Evolutionary conservation across 2,113 vertebrate genomes (phyloP).

Genomic region (Dipodomys ordii): DNA sequence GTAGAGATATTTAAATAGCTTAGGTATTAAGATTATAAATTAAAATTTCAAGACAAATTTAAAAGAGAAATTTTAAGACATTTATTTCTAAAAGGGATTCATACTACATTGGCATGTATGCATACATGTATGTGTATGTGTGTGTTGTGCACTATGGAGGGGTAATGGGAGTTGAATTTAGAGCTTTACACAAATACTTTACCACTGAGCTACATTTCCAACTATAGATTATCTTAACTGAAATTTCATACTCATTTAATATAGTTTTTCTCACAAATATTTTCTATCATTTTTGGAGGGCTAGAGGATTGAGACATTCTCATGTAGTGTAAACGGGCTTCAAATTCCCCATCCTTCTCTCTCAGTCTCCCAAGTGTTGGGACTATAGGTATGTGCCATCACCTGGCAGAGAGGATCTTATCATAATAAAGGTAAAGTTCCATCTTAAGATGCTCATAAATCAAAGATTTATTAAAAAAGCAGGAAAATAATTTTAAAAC

Average conservation of each 20-base stretch:
- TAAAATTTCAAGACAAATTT: conserved; percentile 47
- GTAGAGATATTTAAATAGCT: too few species aligned
- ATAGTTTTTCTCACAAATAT: conserved; percentile 5
- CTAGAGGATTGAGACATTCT: neutral
- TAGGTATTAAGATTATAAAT: too few species aligned
- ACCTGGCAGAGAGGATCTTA: too few species aligned
- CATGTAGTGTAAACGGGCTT: too few species aligned
- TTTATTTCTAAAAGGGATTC: neutral
- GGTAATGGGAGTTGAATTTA: neutral
- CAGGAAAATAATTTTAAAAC: neutral
- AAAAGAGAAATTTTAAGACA: neutral
- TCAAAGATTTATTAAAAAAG: neutral
- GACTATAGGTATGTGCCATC: too few species aligned
- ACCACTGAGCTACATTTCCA: neutral
- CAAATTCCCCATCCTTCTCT: too few species aligned
- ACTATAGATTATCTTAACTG: neutral
- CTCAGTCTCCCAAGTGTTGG: too few species aligned
- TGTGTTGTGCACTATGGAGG: neutral
- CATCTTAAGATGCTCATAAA: conserved; percentile 24
- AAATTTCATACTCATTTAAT: conserved; percentile 36
- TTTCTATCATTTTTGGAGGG: neutral
- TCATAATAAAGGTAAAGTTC: conserved; percentile 2
- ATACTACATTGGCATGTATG: neutral
- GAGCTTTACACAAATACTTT: neutral
- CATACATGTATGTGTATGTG: too few species aligned